These are phyloP conservation scores for Cnemophilus loriae DNA, from an alignment of 2,113 vertebrate species.

Conservation along the genomic window DNA sequence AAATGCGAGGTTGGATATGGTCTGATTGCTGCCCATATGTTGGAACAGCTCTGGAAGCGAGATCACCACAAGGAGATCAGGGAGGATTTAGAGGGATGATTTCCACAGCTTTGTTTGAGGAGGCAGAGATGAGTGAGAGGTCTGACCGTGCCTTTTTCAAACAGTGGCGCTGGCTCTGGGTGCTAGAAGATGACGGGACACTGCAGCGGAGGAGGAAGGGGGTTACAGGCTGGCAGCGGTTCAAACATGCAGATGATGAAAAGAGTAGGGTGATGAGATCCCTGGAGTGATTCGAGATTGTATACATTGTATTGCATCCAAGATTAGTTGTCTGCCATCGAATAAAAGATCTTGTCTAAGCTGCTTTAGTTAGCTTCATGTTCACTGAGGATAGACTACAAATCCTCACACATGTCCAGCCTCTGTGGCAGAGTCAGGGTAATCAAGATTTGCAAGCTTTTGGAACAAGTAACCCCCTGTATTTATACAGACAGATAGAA, in stretches of 20 bases:
- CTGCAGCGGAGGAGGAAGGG: neutral
- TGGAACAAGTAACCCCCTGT: neutral
- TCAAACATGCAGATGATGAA: neutral
- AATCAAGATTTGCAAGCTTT: conserved; percentile 28
- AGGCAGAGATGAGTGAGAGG: neutral
- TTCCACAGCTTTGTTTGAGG: conserved; percentile 18
- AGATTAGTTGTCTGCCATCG: neutral
- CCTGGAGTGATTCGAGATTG: neutral
- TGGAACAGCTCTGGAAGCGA: neutral
- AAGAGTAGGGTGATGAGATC: neutral
- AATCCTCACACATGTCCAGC: neutral
- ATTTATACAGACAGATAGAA: neutral
- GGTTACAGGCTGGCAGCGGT: neutral
- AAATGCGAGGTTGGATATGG: neutral
- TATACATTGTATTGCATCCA: neutral
- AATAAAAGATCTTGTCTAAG: conserved; percentile 19
- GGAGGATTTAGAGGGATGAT: conserved; percentile 40
- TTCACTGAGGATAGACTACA: conserved; percentile 2
- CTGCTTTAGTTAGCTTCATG: conserved; percentile 32
- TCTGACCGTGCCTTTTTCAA: neutral
- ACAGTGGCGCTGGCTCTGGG: neutral
- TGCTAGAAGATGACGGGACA: neutral
- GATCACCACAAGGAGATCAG: neutral
- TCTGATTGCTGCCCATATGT: conserved; percentile 32
- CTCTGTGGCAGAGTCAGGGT: neutral